phyloP scores from a whole-genome alignment of 2,113 vertebrate species.

The Desmodus rotundus region DNA sequence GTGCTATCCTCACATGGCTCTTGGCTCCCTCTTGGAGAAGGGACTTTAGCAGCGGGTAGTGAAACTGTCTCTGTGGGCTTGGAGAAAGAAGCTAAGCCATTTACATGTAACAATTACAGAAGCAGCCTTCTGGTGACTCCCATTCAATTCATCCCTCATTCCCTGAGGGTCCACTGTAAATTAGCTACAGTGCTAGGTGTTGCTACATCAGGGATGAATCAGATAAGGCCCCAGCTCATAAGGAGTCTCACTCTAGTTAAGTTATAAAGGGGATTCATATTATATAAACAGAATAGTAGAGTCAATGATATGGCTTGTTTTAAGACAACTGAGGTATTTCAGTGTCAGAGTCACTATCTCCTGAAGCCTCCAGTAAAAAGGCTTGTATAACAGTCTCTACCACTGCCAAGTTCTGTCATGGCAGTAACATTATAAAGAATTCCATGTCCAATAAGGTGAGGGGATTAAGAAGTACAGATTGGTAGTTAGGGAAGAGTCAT shows the following conservation, averaged over 20 bases:
- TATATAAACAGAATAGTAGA: slow-evolving; percentile 6
- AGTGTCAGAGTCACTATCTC: not conserved
- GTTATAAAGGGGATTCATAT: not conserved
- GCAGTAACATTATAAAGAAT: not conserved
- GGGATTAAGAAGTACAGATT: not conserved
- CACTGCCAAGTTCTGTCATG: not conserved
- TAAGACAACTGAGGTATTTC: not conserved
- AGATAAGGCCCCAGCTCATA: not conserved
- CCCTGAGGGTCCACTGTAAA: not conserved
- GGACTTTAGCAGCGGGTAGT: not conserved
- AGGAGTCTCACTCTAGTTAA: not conserved
- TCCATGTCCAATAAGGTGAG: not conserved
- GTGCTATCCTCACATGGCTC: not conserved
- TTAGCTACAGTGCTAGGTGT: not conserved
- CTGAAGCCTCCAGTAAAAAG: not conserved
- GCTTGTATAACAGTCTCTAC: not conserved
- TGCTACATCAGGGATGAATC: not conserved
- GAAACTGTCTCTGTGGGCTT: not conserved
- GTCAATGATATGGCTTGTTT: not conserved
- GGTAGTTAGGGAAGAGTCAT: not conserved
- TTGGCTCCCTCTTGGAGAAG: not conserved
- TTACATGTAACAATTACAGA: slow-evolving; percentile 17
- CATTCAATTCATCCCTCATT: not conserved
- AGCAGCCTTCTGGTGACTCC: not conserved
- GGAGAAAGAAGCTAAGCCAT: slow-evolving; percentile 10